A percentile compares a stretch with the other conserved stretches of the same genome.
These are phyloP conservation scores for Antennarius maculatus DNA, from an alignment of 2,797 vertebrate genomes.

Conservation along the genomic window DNA sequence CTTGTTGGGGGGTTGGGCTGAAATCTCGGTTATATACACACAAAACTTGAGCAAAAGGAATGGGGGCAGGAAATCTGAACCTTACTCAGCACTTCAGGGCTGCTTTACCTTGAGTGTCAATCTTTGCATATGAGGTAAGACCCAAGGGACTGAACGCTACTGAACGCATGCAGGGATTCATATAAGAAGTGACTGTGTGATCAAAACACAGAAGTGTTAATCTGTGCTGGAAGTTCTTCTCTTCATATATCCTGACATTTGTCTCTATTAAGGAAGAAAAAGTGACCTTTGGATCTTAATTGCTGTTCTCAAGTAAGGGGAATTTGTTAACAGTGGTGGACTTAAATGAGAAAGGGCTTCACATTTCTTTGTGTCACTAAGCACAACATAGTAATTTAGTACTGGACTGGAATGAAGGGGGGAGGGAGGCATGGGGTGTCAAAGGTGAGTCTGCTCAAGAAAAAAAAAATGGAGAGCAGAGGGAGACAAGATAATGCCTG, in stretches of 20 bases:
- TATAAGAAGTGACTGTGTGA: background rate
- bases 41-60: constrained; percentile 28
- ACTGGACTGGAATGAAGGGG: constrained; percentile 73
- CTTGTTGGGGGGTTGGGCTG: constrained; percentile 37
- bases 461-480: constrained; percentile 62
- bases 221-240: background rate
- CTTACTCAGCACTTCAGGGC: constrained; percentile 52
- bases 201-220: background rate
- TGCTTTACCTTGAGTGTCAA: constrained; percentile 41
- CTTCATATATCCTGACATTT: background rate
- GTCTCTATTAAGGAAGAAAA: constrained; percentile 1
- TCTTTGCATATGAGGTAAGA: constrained; percentile 12
- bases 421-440: constrained; percentile 39
- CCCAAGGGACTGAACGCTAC: background rate
- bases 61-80: constrained; percentile 44
- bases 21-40: constrained; percentile 18
- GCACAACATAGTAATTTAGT: constrained; percentile 66
- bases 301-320: constrained; percentile 6
- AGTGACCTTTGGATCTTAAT: constrained; percentile 19
- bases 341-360: constrained; percentile 39
- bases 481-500: constrained; percentile 41
- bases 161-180: constrained; percentile 3
- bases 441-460: constrained; percentile 69
- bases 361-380: constrained; percentile 50
- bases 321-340: constrained; percentile 24